phyloP scores from a whole-genome alignment of 2,113 vertebrate genomes.

The Aix galericulata region DNA sequence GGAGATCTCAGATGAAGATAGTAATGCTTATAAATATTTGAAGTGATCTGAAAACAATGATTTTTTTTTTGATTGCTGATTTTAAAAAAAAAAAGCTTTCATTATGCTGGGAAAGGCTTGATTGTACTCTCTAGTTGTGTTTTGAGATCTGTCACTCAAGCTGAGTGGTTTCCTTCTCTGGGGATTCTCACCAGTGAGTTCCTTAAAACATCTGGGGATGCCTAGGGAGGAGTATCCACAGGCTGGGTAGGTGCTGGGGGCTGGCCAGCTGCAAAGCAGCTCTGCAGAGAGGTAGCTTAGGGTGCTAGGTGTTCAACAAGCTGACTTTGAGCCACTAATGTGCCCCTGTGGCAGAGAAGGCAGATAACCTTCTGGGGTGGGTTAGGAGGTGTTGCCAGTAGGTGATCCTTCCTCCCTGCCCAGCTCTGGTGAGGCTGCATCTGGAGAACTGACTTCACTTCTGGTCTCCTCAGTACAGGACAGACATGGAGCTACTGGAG shows the following conservation, averaged over 20 bases:
- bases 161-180: not conserved
- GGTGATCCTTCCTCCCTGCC: not conserved
- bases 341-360: not conserved
- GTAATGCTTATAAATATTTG: not conserved
- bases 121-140: not conserved
- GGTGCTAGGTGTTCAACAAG: fast-evolving
- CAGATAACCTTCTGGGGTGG: not conserved
- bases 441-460: not conserved
- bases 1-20: not conserved
- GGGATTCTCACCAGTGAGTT: not conserved
- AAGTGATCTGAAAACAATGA: not conserved
- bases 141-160: not conserved
- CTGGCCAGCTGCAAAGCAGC: not conserved
- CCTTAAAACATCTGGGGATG: not conserved
- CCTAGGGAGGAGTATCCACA: not conserved
- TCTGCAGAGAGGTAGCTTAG: not conserved
- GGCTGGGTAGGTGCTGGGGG: not conserved
- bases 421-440: not conserved
- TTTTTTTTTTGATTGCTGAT: no score
- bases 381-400: not conserved
- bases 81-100: no score
- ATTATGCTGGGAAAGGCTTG: no score
- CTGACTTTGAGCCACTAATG: not conserved
- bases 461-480: not conserved
- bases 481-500: not conserved